These are phyloP conservation scores for Drosophila prostipennis DNA, from an alignment of 2,888 invertebrate genomes.

Conservation along the genomic window DNA sequence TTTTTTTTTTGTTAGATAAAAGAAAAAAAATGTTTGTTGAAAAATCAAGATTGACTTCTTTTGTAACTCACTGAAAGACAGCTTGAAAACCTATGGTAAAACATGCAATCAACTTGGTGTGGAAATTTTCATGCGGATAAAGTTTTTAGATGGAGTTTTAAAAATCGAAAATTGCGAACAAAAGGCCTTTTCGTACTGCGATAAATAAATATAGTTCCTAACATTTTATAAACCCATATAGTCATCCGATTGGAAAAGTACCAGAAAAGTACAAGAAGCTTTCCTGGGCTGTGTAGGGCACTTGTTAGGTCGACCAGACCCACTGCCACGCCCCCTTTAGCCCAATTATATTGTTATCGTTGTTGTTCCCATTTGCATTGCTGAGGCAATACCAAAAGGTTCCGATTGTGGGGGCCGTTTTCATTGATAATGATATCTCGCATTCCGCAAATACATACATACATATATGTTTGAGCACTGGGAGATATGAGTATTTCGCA, in stretches of 20 bases:
- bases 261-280: no score
- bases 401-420: constrained; percentile 61
- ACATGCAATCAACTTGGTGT: background rate
- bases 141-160: no score
- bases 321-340: background rate
- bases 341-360: constrained; percentile 10
- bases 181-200: no score
- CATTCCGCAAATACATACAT: constrained; percentile 3
- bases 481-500: constrained; percentile 9
- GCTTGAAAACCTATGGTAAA: constrained; percentile 1
- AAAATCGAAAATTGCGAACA: no score
- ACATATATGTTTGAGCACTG: background rate
- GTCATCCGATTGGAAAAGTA: background rate
- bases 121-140: background rate
- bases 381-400: constrained; percentile 59
- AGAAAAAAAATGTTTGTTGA: constrained; percentile 51
- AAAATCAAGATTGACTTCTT: background rate
- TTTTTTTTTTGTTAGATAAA: constrained; percentile 43
- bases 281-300: background rate
- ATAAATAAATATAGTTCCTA: no score
- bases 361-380: constrained; percentile 36
- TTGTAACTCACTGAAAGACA: background rate
- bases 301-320: constrained; percentile 2
- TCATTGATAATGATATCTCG: constrained; percentile 71
- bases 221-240: no score